A percentile compares a stretch with the other conserved stretches of the same genome.
Conservation (phyloP, 1,140 invertebrate species). For the Agrilus planipennis region DNA sequence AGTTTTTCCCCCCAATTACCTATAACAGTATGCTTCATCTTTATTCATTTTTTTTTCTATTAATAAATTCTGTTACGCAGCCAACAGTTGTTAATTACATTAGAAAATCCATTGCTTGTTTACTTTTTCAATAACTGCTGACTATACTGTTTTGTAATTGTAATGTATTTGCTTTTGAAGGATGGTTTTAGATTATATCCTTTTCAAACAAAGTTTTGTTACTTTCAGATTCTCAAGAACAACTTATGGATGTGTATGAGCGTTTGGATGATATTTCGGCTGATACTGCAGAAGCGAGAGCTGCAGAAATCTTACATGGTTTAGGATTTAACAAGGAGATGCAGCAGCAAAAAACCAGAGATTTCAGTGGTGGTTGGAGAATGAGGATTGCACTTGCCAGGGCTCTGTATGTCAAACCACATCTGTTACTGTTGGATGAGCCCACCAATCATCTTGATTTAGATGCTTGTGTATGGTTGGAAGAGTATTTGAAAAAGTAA, state of each 20-base stretch:
- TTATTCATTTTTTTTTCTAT: no score
- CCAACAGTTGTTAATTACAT: no score
- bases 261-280: slow-evolving; percentile 93
- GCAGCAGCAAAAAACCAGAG: slow-evolving; percentile 79
- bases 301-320: slow-evolving; percentile 91
- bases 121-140: no score
- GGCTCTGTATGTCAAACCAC: slow-evolving; percentile 83
- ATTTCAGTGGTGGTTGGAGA: slow-evolving; percentile 97
- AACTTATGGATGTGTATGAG: slow-evolving; percentile 96
- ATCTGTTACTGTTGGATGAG: slow-evolving; percentile 88
- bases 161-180: no score
- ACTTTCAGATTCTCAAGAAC: slow-evolving; percentile 74
- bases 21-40: no score
- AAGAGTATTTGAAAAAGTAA: slow-evolving; percentile 89
- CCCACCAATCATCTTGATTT: slow-evolving; percentile 98
- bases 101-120: no score
- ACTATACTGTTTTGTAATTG: no score
- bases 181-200: no score
- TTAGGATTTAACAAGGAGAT: slow-evolving; percentile 92
- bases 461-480: slow-evolving; percentile 99
- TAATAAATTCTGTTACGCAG: no score
- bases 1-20: no score
- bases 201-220: slow-evolving; percentile 9
- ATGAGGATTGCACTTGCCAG: slow-evolving; percentile 99
- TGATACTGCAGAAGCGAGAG: slow-evolving; percentile 87